A percentile compares a stretch with the other conserved stretches of the same genome.
Conservation (phyloP, 2,797 vertebrate genomes). For the Alosa sapidissima region DNA sequence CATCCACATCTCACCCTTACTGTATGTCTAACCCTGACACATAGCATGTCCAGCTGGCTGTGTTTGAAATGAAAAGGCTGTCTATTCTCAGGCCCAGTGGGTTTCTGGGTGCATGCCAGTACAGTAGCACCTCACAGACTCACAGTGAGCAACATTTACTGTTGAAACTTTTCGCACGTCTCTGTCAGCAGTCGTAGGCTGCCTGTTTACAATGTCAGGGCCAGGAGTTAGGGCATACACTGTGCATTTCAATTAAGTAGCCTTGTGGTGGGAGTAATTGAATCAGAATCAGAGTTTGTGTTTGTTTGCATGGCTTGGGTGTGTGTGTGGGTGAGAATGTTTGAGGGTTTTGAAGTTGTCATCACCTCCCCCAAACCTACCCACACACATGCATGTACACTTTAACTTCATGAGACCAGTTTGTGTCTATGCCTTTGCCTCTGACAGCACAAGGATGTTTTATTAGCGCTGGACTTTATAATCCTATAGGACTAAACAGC, state of each 20-base stretch:
- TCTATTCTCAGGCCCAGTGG: background rate
- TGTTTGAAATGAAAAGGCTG: background rate
- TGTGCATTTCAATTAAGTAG: conserved; percentile 1
- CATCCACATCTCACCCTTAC: background rate
- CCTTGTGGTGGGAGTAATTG: background rate
- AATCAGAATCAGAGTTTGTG: conserved; percentile 6
- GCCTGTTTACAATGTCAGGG: background rate
- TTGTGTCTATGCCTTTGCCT: too few species aligned
- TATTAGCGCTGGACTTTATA: background rate
- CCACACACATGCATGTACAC: conserved; percentile 29
- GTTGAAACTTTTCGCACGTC: background rate
- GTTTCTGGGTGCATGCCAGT: background rate
- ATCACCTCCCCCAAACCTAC: background rate
- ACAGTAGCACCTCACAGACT: background rate
- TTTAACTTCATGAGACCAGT: too few species aligned
- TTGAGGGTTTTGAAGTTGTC: conserved; percentile 1
- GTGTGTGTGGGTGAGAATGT: conserved; percentile 10
- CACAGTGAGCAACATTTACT: background rate
- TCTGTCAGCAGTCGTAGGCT: conserved; percentile 2
- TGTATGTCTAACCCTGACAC: background rate
- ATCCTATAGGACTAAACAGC: background rate
- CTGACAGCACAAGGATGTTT: background rate
- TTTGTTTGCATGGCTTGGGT: background rate
- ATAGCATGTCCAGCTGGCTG: background rate
- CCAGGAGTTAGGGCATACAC: background rate